A percentile compares a stretch with the other conserved stretches of the same genome.
Conservation (phyloP, 1,140 invertebrate species). For the Camponotus pennsylvanicus region DNA sequence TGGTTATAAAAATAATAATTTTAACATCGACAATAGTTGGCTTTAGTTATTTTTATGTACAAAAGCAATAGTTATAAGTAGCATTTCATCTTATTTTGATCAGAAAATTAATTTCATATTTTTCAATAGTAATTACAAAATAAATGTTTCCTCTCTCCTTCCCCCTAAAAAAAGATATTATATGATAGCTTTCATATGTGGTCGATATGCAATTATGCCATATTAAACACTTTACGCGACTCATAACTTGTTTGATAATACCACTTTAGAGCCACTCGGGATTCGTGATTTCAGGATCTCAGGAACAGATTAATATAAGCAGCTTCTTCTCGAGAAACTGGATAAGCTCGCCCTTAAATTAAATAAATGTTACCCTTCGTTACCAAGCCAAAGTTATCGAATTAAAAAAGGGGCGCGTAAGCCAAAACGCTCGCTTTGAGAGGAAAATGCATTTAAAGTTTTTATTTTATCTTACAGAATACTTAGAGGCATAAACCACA, state of each 20-base stretch:
- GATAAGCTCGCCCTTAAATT: constrained; percentile 38
- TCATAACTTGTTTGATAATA: constrained; percentile 52
- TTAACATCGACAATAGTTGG: background rate
- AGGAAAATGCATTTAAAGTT: constrained; percentile 52
- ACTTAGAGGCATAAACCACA: constrained; percentile 28
- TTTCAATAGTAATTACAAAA: constrained; percentile 11
- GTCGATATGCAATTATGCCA: background rate
- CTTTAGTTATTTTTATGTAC: background rate
- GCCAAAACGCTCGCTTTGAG: constrained; percentile 44
- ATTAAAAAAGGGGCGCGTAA: constrained; percentile 41
- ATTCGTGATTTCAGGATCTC: constrained; percentile 45
- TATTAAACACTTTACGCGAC: constrained; percentile 18
- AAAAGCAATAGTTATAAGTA: background rate
- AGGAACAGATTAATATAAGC: constrained; percentile 41
- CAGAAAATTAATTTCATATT: background rate
- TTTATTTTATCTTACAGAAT: constrained; percentile 43
- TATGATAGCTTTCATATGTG: background rate
- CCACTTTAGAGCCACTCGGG: constrained; percentile 15
- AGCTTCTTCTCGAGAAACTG: constrained; percentile 34
- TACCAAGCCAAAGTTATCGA: constrained; percentile 40
- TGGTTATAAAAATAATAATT: constrained; percentile 44
- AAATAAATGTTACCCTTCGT: constrained; percentile 54
- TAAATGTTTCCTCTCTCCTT: background rate
- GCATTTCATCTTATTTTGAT: background rate
- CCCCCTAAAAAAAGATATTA: background rate